Base-by-base conservation (phyloP, 2,797 vertebrate species). In the Spinibarbus caldwelli region DNA sequence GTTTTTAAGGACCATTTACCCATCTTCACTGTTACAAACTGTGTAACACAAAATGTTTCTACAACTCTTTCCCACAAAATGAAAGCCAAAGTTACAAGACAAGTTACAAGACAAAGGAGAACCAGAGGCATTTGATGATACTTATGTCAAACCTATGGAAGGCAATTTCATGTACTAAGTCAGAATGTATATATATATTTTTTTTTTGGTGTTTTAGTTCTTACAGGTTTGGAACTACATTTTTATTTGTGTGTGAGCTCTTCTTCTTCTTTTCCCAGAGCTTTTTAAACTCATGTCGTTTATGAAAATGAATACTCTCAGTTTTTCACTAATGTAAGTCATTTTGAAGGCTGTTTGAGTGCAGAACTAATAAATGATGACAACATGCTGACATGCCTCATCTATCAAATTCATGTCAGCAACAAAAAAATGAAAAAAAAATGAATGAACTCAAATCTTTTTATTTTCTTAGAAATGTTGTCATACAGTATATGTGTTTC, bases 351-450 rank as follows among this genome's bases (percentile, higher is more conserved):
- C 26, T 38, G 57, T 64, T 47, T 75, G 41, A 83, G 41, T 19
- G 41, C 2, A 34, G 31, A 41, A 59, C 41, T 52, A n/a, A 38
- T 26, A 82, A 59, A 82, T 64, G 8, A 19, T 4, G 57, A 45
- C 80, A 62, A 36, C 41, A 64, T 64, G 14, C 41, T 19, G 23
- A 75, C 21, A 19, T 47, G 21, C 34, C 38, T 72, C 52, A 62
- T 23, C 36, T 45, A 31, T 83, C 57, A 75, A 64, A 83, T 8
- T 49, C 57, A 64, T 73, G 73, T 75, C 41, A 73, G 38, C 21
- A 38, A n/a, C n/a, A n/a, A n/a, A n/a, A n/a, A n/a, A 47, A 47
- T 47, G n/a, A 43, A 82, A 59, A 71, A 71, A 34, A 0, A 3
- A 45, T 34, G 3, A 66, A 67, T 21, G 7, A 21, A 34, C 31